Conservation (phyloP, 2,888 invertebrate genomes). For the Griposia aprilina region DNA sequence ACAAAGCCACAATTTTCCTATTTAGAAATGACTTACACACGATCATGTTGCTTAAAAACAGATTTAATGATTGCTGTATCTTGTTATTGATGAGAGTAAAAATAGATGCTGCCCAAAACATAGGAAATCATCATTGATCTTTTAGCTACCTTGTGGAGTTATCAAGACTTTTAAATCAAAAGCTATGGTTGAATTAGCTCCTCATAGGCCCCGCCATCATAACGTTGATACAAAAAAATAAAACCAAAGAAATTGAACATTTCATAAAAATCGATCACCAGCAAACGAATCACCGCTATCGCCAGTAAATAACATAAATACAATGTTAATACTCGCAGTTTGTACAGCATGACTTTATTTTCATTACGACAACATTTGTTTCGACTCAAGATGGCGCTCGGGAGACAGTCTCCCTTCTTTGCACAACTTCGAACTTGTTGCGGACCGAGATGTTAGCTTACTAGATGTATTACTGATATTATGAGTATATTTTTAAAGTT, state of each 20-base stretch:
- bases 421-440: constrained; percentile 82
- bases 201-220: no score
- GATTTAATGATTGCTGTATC: no score
- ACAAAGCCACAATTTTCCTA: no score
- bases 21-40: no score
- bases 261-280: constrained; percentile 19
- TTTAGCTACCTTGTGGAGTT: no score
- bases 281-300: constrained; percentile 37
- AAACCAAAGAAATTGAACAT: not conserved
- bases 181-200: no score
- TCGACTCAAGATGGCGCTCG: constrained; percentile 87
- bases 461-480: constrained; percentile 59
- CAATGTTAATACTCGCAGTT: constrained; percentile 57
- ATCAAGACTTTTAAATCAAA: no score
- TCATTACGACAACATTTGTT: constrained; percentile 88
- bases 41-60: no score
- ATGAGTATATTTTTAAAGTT: no score
- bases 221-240: not conserved
- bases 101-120: no score
- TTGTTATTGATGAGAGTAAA: no score
- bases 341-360: constrained; percentile 84
- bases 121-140: no score
- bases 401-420: constrained; percentile 87
- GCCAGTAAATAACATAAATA: constrained; percentile 39
- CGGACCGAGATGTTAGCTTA: constrained; percentile 63